These are phyloP conservation scores for Ceratina calcarata DNA, from an alignment of 1,140 invertebrate genomes.

Conservation along the genomic window DNA sequence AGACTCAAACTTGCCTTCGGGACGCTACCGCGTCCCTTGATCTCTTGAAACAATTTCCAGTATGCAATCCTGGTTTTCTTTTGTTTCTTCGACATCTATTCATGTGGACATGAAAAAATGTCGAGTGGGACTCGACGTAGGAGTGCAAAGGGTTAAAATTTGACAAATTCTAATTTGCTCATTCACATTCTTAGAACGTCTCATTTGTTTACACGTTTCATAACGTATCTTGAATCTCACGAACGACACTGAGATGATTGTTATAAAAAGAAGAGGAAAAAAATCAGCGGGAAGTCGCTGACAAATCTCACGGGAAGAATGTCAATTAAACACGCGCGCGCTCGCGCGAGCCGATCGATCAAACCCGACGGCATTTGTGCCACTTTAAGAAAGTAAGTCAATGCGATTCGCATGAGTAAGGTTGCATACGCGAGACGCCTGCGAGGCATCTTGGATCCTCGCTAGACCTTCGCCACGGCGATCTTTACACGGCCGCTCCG, in stretches of 20 bases:
- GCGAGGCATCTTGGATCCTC: slow-evolving; percentile 12
- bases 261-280: neutral
- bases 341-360: slow-evolving; percentile 56
- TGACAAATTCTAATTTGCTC: too few species aligned
- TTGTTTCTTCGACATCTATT: too few species aligned
- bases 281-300: slow-evolving; percentile 8
- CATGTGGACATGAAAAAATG: too few species aligned
- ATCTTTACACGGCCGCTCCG: slow-evolving; percentile 38
- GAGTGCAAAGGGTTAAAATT: too few species aligned
- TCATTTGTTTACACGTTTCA: neutral
- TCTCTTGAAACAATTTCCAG: too few species aligned
- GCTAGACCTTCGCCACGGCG: slow-evolving; percentile 47
- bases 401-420: slow-evolving; percentile 70
- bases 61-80: too few species aligned
- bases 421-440: slow-evolving; percentile 49
- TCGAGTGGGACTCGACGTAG: too few species aligned
- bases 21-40: too few species aligned
- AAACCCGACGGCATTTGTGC: slow-evolving; percentile 60
- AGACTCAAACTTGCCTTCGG: too few species aligned
- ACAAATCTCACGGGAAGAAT: slow-evolving; percentile 27
- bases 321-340: slow-evolving; percentile 35
- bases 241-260: neutral
- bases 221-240: neutral
- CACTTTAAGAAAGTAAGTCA: slow-evolving; percentile 74
- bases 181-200: too few species aligned